phyloP scores from a whole-genome alignment of 2,113 vertebrate species.

The Morone chrysops region DNA sequence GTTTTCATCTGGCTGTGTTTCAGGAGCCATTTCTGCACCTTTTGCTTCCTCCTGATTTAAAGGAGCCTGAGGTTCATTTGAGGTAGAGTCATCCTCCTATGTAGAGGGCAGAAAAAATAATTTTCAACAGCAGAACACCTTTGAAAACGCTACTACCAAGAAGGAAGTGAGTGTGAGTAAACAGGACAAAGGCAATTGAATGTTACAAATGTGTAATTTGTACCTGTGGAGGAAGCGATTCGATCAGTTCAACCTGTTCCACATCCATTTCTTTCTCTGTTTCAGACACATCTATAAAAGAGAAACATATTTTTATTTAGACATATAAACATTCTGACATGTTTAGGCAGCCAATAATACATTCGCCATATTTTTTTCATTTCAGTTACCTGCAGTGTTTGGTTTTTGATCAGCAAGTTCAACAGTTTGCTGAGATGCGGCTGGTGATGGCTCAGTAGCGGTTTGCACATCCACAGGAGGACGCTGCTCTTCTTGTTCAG shows the following conservation, averaged over 20 bases:
- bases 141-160: not conserved
- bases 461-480: not conserved
- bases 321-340: not conserved
- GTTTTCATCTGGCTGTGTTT: constrained; percentile 20
- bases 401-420: constrained; percentile 9
- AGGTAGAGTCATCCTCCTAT: constrained; percentile 36
- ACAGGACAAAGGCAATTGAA: not conserved
- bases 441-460: constrained; percentile 8
- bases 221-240: constrained; percentile 61
- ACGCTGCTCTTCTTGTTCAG: constrained; percentile 23
- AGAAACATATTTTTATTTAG: not conserved
- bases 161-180: not conserved
- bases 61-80: constrained; percentile 3
- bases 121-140: not conserved
- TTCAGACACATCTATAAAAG: constrained; percentile 47
- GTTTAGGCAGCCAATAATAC: not conserved
- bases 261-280: constrained; percentile 19
- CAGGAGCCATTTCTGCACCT: constrained; percentile 9
- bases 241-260: not conserved
- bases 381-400: constrained; percentile 60
- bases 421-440: not conserved
- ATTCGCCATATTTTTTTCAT: no score
- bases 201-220: not conserved
- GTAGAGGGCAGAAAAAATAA: not conserved
- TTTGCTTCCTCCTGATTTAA: constrained; percentile 33